Evolutionary conservation across 35 echinoderm and acorn worm genomes (phyloP).

Genomic region (Ptychodera flava): DNA sequence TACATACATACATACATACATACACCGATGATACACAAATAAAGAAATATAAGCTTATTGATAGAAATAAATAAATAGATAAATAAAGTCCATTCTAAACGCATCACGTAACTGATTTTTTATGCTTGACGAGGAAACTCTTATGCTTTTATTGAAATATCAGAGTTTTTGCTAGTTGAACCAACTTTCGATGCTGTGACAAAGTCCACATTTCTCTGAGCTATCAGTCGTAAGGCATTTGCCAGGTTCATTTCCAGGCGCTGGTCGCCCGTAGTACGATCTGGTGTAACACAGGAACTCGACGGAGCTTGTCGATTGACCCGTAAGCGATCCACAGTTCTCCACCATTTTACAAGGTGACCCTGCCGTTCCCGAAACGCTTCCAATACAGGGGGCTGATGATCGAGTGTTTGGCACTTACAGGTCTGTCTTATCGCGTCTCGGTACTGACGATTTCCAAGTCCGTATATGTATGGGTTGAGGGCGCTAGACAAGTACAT

Average conservation of each 20-base stretch:
- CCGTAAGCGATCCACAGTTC: background rate
- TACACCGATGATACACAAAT: background rate
- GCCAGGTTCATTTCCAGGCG: background rate
- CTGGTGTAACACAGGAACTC: background rate
- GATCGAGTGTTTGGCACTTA: background rate
- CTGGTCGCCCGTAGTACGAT: background rate
- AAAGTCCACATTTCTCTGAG: background rate
- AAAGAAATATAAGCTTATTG: no score
- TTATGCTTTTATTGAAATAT: no score
- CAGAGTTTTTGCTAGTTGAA: no score
- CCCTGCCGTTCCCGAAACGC: background rate
- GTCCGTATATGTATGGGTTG: background rate
- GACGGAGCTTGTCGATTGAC: background rate
- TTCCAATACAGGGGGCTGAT: background rate
- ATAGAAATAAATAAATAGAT: no score
- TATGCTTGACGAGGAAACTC: no score
- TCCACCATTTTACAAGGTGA: background rate
- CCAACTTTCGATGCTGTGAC: background rate
- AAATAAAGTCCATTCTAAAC: no score
- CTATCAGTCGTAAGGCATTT: background rate
- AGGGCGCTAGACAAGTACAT: background rate
- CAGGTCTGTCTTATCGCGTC: background rate
- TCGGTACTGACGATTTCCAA: background rate
- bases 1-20: conserved; percentile 2
- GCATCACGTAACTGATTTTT: no score